Conservation (phyloP, 2,888 invertebrate species). For the Coelinius sp. region DNA sequence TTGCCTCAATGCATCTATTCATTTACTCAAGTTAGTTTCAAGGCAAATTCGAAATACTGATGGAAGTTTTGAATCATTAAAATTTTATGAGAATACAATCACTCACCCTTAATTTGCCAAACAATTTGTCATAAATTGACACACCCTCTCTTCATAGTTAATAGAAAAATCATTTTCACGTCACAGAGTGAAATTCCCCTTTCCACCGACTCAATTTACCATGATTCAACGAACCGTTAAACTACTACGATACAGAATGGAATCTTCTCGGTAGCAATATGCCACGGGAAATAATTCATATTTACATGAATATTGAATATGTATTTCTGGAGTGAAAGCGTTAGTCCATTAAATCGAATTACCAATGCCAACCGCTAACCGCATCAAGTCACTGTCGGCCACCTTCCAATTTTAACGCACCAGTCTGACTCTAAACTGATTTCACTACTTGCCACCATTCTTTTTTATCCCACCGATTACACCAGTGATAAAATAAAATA, state of each 20-base stretch:
- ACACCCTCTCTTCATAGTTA: neutral
- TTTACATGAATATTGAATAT: slow-evolving; percentile 63
- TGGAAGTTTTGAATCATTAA: neutral
- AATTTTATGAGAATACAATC: neutral
- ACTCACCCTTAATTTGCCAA: neutral
- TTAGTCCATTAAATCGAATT: slow-evolving; percentile 64
- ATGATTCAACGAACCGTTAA: slow-evolving; percentile 13
- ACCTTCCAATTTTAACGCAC: slow-evolving; percentile 45
- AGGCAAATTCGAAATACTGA: neutral
- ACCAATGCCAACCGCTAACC: slow-evolving; percentile 63
- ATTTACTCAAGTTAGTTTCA: neutral
- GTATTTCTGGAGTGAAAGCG: slow-evolving; percentile 51
- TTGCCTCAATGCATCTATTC: neutral
- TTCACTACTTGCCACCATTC: slow-evolving; percentile 10
- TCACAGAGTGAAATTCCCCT: slow-evolving; percentile 5
- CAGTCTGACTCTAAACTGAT: slow-evolving; percentile 34
- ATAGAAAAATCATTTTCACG: slow-evolving; percentile 32
- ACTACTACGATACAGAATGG: neutral
- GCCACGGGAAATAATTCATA: slow-evolving; percentile 60
- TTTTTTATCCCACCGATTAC: neutral
- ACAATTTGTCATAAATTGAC: neutral
- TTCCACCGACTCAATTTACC: slow-evolving; percentile 15
- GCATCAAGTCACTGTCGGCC: slow-evolving; percentile 65
- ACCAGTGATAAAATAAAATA: neutral
- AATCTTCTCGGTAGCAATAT: slow-evolving; percentile 19